Base-by-base conservation (phyloP, 2,113 vertebrate species). In the Ranitomeya variabilis region DNA sequence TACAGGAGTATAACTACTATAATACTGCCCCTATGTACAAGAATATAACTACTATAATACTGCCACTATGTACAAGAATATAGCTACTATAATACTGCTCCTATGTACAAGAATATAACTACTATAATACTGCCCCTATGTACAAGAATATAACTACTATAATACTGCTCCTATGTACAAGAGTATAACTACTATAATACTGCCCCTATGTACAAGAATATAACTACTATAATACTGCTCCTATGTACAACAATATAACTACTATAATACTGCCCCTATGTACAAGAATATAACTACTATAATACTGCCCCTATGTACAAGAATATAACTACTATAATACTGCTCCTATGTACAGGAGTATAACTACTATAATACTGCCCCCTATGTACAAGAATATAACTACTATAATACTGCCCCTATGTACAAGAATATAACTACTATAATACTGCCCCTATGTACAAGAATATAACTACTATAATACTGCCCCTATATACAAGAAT, bases 121-220 rank as follows among this genome's bases (percentile, higher is more conserved):
- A 71, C 67, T 71, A 71, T 71, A 71, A 71, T 71, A 71, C 23
- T 71, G 67, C 67, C 6, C 67, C 23, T 13, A 71, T 71, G 23
- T 71, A 71, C 67, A 71, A 31, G 67, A 71, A 71, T 71, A 71
- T 71, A 71, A 71, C 67, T 71, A 71, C 26, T 31, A 31, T 67
- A 67, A 67, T 67, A 23, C 66, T 67, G 21, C n/a, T 0, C 67
- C 67, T 71, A 26, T 71, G 11, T 71, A 69, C 66, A 69, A 69
- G 26, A 31, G 2, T 69, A 71, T 26, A 26, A 26, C 67, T 71
- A 26, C 67, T 71, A 71, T 71, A 71, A 71, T 71, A 71, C 23
- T 71, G 67, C 23, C 6, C 67, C 23, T 13, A 71, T 71, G 23
- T 71, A 71, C 67, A 71, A 31, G 67, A 71, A 71, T 71, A 71